Base-by-base conservation (phyloP, 2,797 vertebrate species). In the Chromobotia macracanthus region DNA sequence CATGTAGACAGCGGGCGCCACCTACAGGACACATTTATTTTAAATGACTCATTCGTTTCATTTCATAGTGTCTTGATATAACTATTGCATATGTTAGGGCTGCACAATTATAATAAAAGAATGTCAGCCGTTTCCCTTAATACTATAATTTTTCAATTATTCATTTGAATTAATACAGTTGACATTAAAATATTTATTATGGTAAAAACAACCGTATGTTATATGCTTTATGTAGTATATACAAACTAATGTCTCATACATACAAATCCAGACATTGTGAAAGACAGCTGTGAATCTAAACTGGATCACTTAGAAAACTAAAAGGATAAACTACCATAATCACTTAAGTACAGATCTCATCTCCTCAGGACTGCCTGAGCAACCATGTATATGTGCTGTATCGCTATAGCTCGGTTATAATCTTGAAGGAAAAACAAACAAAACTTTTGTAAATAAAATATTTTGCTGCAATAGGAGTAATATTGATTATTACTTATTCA, bases 1-100 rank as follows among this genome's bases (percentile, higher is more conserved):
- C 86, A 90, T 95, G 89, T 95, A 94, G 90, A 88, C 38, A 41
- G 38, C 5, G 38, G 38, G 38, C 38, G 38, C 38, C 38, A 9
- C 9, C 38, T 41, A 41, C 38, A 41, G 38, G 90, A 88, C 90
- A 58, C 1, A 16, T 77, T 50, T 28, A 55, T 56, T 21, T 31
- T 10, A 13, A 25, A 23, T 56, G 1, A 56, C 4, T 12, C 5
- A 38, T 31, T 31, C 2, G 35, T 38, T 38, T 18, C 25, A n/a
- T 63, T 35, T 63, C 58, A 61, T 28, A 28, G 53, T 55, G 53
- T 55, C 9, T 55, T 19, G 53, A 3, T 10, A 55, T 9, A 56
- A 21, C 11, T 23, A 13, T 12, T 21, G 19, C 23, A 25, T 15
- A 60, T 16, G 23, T 25, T 9, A 25, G 23, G 6, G 5, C 23